Evolutionary conservation across 2,797 vertebrate species (phyloP), one percentile per base, ranked within the genome.

Genomic region (Cynodonichthys magdalenae): DNA sequence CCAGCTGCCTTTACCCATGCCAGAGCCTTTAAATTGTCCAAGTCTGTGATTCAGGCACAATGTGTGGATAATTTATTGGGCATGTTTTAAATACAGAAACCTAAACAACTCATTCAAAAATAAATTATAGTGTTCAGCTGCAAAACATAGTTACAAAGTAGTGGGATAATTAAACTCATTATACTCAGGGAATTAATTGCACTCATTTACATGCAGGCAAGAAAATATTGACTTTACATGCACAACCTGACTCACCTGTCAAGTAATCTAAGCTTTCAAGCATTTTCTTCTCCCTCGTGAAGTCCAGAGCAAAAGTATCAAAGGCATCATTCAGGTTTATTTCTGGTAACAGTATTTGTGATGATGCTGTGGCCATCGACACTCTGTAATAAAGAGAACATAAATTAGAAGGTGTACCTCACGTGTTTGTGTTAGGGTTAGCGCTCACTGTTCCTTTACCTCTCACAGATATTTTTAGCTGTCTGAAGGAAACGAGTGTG

Each of bases 251-350:
- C 75, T 86, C 87, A 99, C 98, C 96, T 94, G 98, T 99, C 77
- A 99, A 96, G 81, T 99, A 99, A 93, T 99, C 98, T 91, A 99
- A 93, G 80, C 92, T 95, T 91, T 99, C 97, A 58, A 99, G 90
- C 90, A 99, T 92, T 84, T 99, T 99, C 93, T 99, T 99, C 89
- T 99, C 98, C 74, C 95, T 92, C 18, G 95, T 94, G 81, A 99
- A 99, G 91, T 99, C 98, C 90, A 99, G 90, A 36, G 96, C 96
- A 53, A 99, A 98, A 14, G 95, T 98, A 80, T 99, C 98, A 57
- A 99, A 99, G 34, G 95, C 96, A 87, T 99, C 98, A 0, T 96
- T 98, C 80, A 99, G 93, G 92, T 98, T 99, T 71, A 99, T 98
- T 93, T 99, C 96, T 70, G 97, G 97, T 84, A 99, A 94, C 82